phyloP scores from a whole-genome alignment of 1,140 invertebrate species.

The Lithobius niger region DNA sequence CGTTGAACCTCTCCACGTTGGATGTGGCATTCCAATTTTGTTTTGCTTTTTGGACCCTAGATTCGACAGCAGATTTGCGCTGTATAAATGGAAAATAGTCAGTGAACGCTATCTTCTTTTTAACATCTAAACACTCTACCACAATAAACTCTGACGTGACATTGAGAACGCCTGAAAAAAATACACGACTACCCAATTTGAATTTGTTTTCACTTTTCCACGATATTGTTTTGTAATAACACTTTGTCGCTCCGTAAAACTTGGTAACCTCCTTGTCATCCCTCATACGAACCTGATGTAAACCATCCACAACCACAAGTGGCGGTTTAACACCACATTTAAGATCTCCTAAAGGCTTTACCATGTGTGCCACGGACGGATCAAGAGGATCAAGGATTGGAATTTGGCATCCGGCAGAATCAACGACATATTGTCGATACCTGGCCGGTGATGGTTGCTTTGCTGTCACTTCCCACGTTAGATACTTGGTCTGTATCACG shows the following conservation, averaged over 20 bases:
- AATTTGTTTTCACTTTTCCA: background rate
- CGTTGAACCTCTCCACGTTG: background rate
- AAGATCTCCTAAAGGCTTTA: background rate
- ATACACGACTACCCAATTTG: background rate
- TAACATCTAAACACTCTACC: background rate
- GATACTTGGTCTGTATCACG: too few relatives aligned
- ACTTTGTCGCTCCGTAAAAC: background rate
- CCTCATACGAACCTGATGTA: background rate
- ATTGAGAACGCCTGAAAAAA: background rate
- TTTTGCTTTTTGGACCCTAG: background rate
- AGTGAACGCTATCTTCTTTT: background rate
- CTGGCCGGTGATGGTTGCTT: too few relatives aligned
- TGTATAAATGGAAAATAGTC: background rate
- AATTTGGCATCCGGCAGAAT: background rate
- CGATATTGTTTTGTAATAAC: background rate
- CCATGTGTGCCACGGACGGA: background rate
- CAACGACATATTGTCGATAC: too few relatives aligned
- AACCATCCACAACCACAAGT: background rate
- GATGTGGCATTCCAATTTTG: background rate
- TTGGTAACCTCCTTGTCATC: background rate
- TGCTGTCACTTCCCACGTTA: too few relatives aligned
- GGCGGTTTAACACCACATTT: background rate
- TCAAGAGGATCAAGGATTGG: background rate
- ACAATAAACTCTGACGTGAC: background rate
- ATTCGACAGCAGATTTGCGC: background rate